Evolutionary conservation across 1,140 invertebrate species (phyloP).

Genomic region (Drosophila truncata): DNA sequence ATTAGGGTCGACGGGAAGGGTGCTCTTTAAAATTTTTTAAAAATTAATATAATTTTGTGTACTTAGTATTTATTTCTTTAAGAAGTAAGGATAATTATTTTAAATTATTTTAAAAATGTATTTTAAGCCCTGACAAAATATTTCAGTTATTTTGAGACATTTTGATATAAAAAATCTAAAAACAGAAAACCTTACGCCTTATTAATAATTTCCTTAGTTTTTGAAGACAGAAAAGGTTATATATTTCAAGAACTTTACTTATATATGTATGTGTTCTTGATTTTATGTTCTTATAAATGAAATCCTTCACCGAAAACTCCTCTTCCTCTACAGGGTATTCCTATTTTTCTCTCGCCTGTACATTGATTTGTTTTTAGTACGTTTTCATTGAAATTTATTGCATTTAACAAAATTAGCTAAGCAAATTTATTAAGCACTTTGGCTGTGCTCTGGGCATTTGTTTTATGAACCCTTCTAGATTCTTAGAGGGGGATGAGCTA

Average conservation of each 20-base stretch:
- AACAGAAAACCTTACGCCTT: no score
- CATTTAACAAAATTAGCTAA: slow-evolving; percentile 82
- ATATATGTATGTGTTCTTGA: no score
- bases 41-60: background rate
- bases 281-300: background rate
- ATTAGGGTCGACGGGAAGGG: background rate
- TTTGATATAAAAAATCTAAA: no score
- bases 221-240: no score
- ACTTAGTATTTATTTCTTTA: background rate
- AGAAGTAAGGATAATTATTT: background rate
- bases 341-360: slow-evolving; percentile 11
- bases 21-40: background rate
- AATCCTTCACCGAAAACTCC: background rate
- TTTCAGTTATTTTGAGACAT: no score
- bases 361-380: slow-evolving; percentile 73
- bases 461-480: slow-evolving; percentile 48
- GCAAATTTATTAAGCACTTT: slow-evolving; percentile 81
- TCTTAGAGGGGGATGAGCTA: background rate
- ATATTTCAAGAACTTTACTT: background rate
- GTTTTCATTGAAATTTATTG: slow-evolving; percentile 82
- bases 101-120: no score
- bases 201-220: no score
- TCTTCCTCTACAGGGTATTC: slow-evolving; percentile 2
- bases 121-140: no score
- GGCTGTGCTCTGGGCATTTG: slow-evolving; percentile 36